These are phyloP conservation scores for Laticauda colubrina DNA, from an alignment of 2,113 vertebrate species.

Conservation along the genomic window DNA sequence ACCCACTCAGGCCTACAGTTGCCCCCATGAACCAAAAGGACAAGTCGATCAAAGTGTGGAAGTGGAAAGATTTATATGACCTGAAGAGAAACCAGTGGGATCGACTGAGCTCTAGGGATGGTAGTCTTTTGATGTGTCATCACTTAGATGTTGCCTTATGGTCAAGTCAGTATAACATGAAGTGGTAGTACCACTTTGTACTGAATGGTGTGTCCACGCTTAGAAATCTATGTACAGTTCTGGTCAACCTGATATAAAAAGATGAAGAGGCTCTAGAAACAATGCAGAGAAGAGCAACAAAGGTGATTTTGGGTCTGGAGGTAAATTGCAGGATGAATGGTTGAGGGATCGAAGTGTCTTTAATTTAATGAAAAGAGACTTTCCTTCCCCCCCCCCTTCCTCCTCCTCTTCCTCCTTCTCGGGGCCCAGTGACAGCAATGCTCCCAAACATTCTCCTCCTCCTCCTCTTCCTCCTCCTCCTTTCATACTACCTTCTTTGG, in stretches of 20 bases:
- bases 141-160: neutral
- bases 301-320: no score
- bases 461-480: neutral
- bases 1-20: neutral
- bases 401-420: no score
- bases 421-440: no score
- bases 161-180: neutral
- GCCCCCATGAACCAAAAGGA: rapidly evolving
- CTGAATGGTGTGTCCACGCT: neutral
- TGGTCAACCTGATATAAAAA: neutral
- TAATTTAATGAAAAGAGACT: no score
- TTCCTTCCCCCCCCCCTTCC: no score
- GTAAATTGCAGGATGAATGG: no score
- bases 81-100: neutral
- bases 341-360: no score
- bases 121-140: neutral
- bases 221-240: neutral
- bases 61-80: neutral
- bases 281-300: no score
- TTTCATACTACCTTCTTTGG: neutral
- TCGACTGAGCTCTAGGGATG: neutral
- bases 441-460: no score
- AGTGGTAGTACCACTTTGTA: no score
- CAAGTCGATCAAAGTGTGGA: no score
- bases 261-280: no score